Base-by-base conservation (phyloP, 2,797 vertebrate species). In the Diplodus sargus region DNA sequence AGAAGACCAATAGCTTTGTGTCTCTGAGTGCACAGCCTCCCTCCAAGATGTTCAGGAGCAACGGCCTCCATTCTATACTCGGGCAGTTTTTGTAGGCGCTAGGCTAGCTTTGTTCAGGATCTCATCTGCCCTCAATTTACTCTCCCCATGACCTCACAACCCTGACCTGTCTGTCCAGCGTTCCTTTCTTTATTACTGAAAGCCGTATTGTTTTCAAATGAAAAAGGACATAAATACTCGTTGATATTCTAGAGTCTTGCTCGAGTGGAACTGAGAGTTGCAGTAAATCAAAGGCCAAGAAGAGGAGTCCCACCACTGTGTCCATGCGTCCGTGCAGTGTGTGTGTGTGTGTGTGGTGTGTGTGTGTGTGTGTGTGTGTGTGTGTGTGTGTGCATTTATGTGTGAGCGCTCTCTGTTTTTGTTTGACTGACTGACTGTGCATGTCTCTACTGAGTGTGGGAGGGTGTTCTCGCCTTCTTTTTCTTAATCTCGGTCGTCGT, bases 101-200 rank as follows among this genome's bases (percentile, higher is more conserved):
- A 48, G 92, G 91, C 86, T 87, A 85, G 94, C 85, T 92, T 90
- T 92, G 88, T 89, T 91, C 67, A 89, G 90, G 94, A 93, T 92
- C 88, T 97, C 96, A 97, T 96, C 97, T 98, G 97, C 97, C 97
- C 97, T 95, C 95, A 97, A 97, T 98, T 97, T 97, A 97, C 96
- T 97, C 91, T 83, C 87, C 49, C 91, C 39, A 92, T 96, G 97
- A 98, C 97, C 97, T 95, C 82, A 81, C 92, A 96, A 96, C 97
- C 96, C 94, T 91, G 93, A 85, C 95, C 94, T 95, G 94, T 97
- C 95, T 95, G 91, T 94, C 92, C 95, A 94, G 89, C 87, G 91
- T 90, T 93, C 92, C 92, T 92, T 91, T 95, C 93, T 93, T 94
- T 93, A 94, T 93, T 90, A 88, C 89, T 89, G 85, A 91, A 93